Percentiles rank a stretch among this genome's conserved stretches.
phyloP scores from a whole-genome alignment of 2,888 invertebrate genomes.

The Hemicrepidius hirtus region DNA sequence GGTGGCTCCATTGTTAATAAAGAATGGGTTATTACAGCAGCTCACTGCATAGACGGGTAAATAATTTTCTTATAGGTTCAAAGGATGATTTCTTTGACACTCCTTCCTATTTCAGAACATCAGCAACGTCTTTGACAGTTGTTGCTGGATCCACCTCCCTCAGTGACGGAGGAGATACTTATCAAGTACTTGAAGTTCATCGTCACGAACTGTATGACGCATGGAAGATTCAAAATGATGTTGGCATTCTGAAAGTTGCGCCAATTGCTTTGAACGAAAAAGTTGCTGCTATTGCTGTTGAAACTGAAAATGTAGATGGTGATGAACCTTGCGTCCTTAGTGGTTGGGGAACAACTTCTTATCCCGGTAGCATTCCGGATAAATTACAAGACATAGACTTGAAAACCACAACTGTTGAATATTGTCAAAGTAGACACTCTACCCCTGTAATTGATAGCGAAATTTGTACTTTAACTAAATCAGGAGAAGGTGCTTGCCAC shows the following conservation, averaged over 20 bases:
- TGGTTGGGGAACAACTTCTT: constrained; percentile 68
- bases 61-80: background rate
- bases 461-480: constrained; percentile 76
- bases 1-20: constrained; percentile 76
- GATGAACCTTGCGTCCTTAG: constrained; percentile 64
- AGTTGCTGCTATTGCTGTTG: constrained; percentile 70
- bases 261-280: constrained; percentile 67
- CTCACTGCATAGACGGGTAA: constrained; percentile 58
- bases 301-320: constrained; percentile 66
- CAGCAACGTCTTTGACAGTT: background rate
- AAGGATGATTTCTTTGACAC: background rate
- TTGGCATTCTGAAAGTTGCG: constrained; percentile 71
- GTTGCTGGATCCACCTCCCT: constrained; percentile 58
- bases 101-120: background rate
- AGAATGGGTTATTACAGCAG: constrained; percentile 64
- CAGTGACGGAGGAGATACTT: background rate
- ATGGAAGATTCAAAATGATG: constrained; percentile 62
- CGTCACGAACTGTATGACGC: background rate
- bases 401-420: constrained; percentile 72
- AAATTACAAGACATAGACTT: constrained; percentile 75
- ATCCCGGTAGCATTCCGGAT: constrained; percentile 74
- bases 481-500: constrained; percentile 76
- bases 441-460: constrained; percentile 72
- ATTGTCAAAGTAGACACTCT: constrained; percentile 72
- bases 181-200: background rate